Conservation (phyloP, 30 jellyfish, hydroid and myxozoan genomes). For the Mastigias papua region DNA sequence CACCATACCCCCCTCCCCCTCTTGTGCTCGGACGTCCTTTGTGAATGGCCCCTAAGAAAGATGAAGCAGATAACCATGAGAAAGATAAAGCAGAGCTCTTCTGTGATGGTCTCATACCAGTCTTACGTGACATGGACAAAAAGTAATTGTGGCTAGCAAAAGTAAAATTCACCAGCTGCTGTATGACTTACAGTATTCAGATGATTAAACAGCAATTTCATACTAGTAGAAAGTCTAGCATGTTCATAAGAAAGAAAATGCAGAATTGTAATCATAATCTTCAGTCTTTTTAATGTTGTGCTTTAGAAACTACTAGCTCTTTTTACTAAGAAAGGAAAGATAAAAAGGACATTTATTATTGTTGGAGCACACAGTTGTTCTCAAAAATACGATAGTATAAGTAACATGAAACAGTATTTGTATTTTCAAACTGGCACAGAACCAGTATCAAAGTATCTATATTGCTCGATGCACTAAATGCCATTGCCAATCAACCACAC, state of each 20-base stretch:
- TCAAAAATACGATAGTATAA: background rate
- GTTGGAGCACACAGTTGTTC: background rate
- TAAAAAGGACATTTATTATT: background rate
- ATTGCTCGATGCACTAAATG: background rate
- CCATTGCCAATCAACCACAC: too few species aligned
- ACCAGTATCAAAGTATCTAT: background rate
- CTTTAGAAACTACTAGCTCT: too few species aligned
- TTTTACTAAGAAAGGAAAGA: too few species aligned
- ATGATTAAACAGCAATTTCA: background rate
- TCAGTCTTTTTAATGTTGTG: too few species aligned
- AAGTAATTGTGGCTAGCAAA: conserved; percentile 5
- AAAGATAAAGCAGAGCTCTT: background rate
- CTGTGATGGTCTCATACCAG: conserved; percentile 13
- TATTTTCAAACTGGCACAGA: background rate
- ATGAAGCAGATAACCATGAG: background rate
- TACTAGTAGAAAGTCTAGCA: background rate
- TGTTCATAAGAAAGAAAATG: background rate
- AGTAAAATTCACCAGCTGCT: background rate
- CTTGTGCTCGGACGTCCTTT: too few species aligned
- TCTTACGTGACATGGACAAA: conserved; percentile 16
- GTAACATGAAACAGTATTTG: too few species aligned
- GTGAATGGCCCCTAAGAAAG: too few species aligned
- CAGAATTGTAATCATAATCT: background rate
- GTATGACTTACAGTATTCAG: conserved; percentile 18
- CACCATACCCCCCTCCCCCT: too few species aligned